These are phyloP conservation scores for Rhagonycha lutea DNA, from an alignment of 2,888 invertebrate genomes.

Conservation along the genomic window DNA sequence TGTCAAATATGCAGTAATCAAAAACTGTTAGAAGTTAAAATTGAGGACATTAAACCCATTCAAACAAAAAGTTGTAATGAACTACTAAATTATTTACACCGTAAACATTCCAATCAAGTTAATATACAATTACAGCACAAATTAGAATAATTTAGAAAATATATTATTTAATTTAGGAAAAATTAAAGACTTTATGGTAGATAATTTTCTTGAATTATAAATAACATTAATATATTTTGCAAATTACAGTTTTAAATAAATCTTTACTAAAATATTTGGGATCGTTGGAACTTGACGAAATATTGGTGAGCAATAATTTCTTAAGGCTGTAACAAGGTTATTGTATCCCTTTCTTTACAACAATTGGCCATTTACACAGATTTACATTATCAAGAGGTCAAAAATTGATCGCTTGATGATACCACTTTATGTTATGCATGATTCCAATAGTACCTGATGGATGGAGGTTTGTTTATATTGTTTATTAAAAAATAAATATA, in stretches of 20 bases:
- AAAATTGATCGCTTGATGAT: too few relatives aligned
- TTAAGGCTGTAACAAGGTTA: too few relatives aligned
- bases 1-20: slow-evolving; percentile 40
- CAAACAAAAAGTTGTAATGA: slow-evolving; percentile 44
- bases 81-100: slow-evolving; percentile 38
- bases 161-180: background rate
- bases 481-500: too few relatives aligned
- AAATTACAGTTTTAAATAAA: background rate
- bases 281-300: too few relatives aligned
- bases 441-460: too few relatives aligned
- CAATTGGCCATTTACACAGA: too few relatives aligned
- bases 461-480: too few relatives aligned
- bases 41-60: slow-evolving; percentile 39
- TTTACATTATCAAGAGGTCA: too few relatives aligned
- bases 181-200: background rate
- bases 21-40: slow-evolving; percentile 28
- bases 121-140: slow-evolving; percentile 11
- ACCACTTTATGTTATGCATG: too few relatives aligned
- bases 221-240: background rate
- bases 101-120: slow-evolving; percentile 29
- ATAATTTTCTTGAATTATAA: background rate
- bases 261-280: too few relatives aligned
- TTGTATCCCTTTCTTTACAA: too few relatives aligned
- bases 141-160: slow-evolving; percentile 32
- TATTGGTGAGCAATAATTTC: too few relatives aligned